These are phyloP conservation scores for Eonycteris spelaea DNA, from an alignment of 2,113 vertebrate species.

Conservation along the genomic window DNA sequence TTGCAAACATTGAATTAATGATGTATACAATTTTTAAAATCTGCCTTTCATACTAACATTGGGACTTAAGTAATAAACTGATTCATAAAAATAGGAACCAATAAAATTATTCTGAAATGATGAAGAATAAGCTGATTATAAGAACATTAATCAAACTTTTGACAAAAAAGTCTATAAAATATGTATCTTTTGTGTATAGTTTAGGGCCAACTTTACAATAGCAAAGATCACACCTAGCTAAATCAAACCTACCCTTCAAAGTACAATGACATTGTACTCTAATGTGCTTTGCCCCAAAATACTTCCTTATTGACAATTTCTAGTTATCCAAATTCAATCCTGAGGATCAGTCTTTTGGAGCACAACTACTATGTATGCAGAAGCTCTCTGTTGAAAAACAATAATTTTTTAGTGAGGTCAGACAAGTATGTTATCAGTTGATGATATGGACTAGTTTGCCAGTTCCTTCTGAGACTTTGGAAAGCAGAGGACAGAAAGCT, in stretches of 20 bases:
- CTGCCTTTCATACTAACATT: not conserved
- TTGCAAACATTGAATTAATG: constrained; percentile 11
- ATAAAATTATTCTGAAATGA: not conserved
- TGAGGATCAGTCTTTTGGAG: not conserved
- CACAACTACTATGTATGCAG: not conserved
- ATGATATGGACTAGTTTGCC: not conserved
- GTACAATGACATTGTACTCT: not conserved
- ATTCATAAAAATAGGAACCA: not conserved
- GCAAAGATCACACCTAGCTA: not conserved
- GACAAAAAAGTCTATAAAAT: constrained; percentile 31
- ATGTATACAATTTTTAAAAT: not conserved
- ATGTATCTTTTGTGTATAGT: not conserved
- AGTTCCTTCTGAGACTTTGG: not conserved
- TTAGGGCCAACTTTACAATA: not conserved
- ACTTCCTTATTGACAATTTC: not conserved
- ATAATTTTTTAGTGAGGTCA: not conserved
- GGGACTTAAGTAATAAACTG: not conserved
- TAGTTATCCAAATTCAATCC: not conserved
- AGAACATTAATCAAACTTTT: not conserved
- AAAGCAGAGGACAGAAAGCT: not conserved
- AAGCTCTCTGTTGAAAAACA: not conserved
- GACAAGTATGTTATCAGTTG: not conserved
- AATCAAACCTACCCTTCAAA: not conserved
- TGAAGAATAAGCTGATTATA: not conserved
- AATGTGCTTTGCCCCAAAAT: not conserved